A percentile compares a stretch with the other conserved stretches of the same genome.
These are phyloP conservation scores for Julus scandinavius DNA, from an alignment of 2,888 invertebrate genomes.

Conservation along the genomic window DNA sequence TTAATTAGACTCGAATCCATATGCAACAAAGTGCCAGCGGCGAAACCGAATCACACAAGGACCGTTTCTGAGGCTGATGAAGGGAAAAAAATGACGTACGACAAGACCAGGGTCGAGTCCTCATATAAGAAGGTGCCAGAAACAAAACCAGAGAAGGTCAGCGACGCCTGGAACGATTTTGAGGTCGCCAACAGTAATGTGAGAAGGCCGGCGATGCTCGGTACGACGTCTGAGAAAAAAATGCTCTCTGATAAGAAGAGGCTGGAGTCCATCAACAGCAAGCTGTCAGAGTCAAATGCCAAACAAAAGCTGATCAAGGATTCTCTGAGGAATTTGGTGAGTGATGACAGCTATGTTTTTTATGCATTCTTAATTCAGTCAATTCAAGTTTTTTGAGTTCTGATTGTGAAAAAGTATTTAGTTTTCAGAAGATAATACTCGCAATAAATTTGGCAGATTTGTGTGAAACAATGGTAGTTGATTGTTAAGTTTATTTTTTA, in stretches of 20 bases:
- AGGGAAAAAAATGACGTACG: too few relatives aligned
- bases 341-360: neutral
- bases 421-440: too few relatives aligned
- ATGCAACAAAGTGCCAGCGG: too few relatives aligned
- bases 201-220: neutral
- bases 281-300: neutral
- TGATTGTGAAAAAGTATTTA: too few relatives aligned
- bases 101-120: too few relatives aligned
- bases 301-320: constrained; percentile 46
- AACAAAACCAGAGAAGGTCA: neutral
- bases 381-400: too few relatives aligned
- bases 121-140: neutral
- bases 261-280: neutral
- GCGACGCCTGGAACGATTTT: neutral
- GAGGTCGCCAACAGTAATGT: neutral
- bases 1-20: neutral
- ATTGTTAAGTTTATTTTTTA: neutral
- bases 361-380: neutral
- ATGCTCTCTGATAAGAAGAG: neutral
- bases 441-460: neutral
- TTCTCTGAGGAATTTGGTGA: neutral
- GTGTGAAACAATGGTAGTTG: neutral
- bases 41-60: too few relatives aligned
- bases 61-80: neutral
- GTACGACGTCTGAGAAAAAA: neutral